Percentiles rank a stretch among this genome's conserved stretches.
phyloP scores from a whole-genome alignment of 2,113 vertebrate species.

The Pelobates fuscus region DNA sequence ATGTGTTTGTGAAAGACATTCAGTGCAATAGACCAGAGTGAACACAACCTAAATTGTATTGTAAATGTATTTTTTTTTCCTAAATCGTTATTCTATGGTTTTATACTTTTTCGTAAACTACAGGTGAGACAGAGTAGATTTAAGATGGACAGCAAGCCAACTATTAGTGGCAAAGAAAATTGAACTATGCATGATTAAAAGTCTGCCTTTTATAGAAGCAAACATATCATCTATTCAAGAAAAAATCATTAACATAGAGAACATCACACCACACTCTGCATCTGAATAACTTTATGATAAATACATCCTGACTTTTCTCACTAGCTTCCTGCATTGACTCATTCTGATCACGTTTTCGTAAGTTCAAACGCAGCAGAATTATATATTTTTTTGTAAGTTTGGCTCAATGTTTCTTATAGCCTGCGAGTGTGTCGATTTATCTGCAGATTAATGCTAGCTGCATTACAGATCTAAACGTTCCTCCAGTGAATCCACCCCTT shows the following conservation, averaged over 20 bases:
- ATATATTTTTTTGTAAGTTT: slow-evolving; percentile 20
- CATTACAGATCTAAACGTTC: background rate
- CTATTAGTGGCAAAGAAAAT: no score
- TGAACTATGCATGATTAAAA: no score
- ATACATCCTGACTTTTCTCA: background rate
- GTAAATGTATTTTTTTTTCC: no score
- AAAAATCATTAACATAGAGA: background rate
- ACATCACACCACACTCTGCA: slow-evolving; percentile 2
- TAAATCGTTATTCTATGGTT: no score
- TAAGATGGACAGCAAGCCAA: no score
- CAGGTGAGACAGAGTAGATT: no score
- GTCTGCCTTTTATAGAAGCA: no score
- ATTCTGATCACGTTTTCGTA: background rate
- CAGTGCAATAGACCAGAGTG: no score
- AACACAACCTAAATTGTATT: no score
- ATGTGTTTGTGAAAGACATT: no score
- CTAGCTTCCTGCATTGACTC: background rate
- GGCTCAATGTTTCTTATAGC: background rate
- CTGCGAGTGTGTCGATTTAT: background rate
- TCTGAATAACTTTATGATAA: slow-evolving; percentile 9
- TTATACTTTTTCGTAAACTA: no score
- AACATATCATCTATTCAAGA: background rate
- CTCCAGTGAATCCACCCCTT: background rate
- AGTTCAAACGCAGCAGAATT: slow-evolving; percentile 17
- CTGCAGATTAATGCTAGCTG: background rate